phyloP scores from a whole-genome alignment of 2,113 vertebrate species.

The Bothrops jararaca region DNA sequence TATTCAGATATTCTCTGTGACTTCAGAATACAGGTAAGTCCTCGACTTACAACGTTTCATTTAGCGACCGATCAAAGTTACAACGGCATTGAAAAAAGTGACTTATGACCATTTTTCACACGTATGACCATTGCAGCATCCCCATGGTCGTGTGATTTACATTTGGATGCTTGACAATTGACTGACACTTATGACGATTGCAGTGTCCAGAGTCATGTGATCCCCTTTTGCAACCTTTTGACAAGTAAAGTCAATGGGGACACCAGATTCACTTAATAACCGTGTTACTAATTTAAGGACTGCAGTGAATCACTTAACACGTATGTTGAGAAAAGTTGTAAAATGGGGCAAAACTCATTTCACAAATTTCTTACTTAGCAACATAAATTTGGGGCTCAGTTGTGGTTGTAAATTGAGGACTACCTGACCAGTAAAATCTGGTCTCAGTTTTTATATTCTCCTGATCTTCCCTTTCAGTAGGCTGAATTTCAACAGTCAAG shows the following conservation, averaged over 20 bases:
- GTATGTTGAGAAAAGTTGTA: background rate
- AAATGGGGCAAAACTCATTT: background rate
- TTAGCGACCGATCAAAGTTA: background rate
- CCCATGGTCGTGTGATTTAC: no score
- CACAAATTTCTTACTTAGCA: background rate
- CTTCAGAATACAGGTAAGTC: background rate
- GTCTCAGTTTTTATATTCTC: background rate
- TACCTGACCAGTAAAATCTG: background rate
- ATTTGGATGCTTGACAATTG: no score
- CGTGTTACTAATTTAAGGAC: background rate
- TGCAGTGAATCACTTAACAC: background rate
- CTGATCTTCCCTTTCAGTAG: background rate
- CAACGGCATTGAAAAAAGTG: background rate
- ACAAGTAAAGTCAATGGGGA: no score
- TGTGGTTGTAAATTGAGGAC: background rate
- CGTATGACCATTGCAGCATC: no score
- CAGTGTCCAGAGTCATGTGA: no score
- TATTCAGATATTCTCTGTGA: background rate
- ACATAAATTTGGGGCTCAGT: background rate
- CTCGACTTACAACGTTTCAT: background rate
- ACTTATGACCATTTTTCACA: no score
- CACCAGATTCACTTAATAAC: no score
- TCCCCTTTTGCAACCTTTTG: no score
- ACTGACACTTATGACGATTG: no score
- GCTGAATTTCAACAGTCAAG: background rate